Percentiles rank a stretch among this genome's conserved stretches.
Evolutionary conservation across 2,888 invertebrate species (phyloP).

Genomic region (Pristionchus japonicus): DNA sequence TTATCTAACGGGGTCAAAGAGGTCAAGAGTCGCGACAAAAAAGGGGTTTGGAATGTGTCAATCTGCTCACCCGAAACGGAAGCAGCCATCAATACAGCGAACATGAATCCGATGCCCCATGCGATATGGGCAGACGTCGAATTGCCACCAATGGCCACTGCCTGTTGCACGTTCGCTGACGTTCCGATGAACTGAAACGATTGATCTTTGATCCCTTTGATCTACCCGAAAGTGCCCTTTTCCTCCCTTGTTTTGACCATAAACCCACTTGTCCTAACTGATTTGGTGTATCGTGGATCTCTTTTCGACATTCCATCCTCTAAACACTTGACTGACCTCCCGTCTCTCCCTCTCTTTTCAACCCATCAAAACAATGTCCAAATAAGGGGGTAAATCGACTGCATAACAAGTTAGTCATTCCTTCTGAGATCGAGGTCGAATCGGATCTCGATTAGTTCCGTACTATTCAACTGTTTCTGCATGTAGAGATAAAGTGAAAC

Average conservation of each 20-base stretch:
- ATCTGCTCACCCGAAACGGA: conserved; percentile 57
- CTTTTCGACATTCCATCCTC: background rate
- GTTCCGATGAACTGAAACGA: conserved; percentile 62
- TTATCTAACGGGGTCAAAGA: background rate
- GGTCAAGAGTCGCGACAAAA: background rate
- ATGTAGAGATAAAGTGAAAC: background rate
- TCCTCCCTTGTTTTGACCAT: background rate
- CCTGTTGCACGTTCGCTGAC: conserved; percentile 61
- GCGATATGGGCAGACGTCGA: conserved; percentile 58
- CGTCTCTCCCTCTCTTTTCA: background rate
- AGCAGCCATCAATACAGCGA: conserved; percentile 61
- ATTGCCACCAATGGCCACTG: conserved; percentile 52
- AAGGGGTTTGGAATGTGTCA: background rate
- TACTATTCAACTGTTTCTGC: background rate
- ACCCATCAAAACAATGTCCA: conserved; percentile 35
- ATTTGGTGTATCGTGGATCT: background rate
- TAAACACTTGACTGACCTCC: conserved; percentile 32
- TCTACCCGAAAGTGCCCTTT: background rate
- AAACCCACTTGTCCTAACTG: background rate
- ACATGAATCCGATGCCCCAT: conserved; percentile 67
- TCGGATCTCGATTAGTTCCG: background rate
- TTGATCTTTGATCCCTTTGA: background rate
- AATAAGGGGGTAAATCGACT: background rate
- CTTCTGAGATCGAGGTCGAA: conserved; percentile 11
- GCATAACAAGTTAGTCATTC: conserved; percentile 36